Evolutionary conservation across 1,140 invertebrate genomes (phyloP).

Genomic region (Drosophila ananassae): DNA sequence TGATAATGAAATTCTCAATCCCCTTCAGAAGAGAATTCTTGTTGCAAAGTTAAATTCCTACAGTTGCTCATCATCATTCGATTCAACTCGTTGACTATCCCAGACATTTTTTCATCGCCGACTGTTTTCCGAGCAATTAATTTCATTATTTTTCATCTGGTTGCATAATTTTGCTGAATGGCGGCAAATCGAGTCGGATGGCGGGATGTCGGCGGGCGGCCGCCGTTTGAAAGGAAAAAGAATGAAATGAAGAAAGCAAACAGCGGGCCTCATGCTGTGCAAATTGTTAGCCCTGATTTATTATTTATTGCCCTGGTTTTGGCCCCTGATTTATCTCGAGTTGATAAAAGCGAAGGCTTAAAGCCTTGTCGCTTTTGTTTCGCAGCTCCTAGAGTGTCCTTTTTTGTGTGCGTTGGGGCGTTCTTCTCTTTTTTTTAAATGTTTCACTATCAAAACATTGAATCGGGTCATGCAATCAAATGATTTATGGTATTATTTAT

Average conservation of each 20-base stretch:
- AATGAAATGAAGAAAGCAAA: conserved; percentile 9
- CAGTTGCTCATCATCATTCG: conserved; percentile 5
- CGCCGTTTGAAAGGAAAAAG: not conserved
- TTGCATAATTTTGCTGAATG: conserved; percentile 59
- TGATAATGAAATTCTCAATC: not conserved
- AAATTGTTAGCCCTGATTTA: conserved; percentile 76
- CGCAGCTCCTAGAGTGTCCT: conserved; percentile 25
- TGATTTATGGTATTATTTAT: conserved; percentile 59
- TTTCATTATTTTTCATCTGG: conserved; percentile 68
- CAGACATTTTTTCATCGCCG: conserved; percentile 26
- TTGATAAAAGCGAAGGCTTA: conserved; percentile 19
- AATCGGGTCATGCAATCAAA: conserved; percentile 61
- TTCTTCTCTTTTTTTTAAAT: conserved; percentile 6
- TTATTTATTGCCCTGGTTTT: conserved; percentile 76
- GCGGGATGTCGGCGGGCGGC: conserved; percentile 48
- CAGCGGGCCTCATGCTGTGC: conserved; percentile 39
- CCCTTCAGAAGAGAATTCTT: not conserved
- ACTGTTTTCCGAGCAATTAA: conserved; percentile 69
- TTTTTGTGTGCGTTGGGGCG: conserved; percentile 2
- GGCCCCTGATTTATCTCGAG: conserved; percentile 67
- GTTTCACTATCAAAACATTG: conserved; percentile 38
- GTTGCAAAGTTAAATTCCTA: too few species aligned
- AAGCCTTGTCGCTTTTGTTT: conserved; percentile 48
- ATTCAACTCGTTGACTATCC: conserved; percentile 14
- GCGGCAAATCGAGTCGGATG: conserved; percentile 42